phyloP scores from a whole-genome alignment of 2,113 vertebrate species.

The Odobenus rosmarus region DNA sequence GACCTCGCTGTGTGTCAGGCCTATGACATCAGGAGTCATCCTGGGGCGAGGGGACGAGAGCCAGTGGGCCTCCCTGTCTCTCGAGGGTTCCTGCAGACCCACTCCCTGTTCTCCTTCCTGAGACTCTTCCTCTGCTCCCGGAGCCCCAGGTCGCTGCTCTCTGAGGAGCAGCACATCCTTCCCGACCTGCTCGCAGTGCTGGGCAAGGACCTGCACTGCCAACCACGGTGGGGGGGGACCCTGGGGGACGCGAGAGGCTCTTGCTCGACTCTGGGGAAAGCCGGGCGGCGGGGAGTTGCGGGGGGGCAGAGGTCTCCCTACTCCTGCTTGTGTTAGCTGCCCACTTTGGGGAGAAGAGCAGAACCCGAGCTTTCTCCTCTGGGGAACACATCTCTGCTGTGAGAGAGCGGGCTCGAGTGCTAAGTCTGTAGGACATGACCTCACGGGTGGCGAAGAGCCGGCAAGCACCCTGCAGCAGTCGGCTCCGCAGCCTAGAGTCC shows the following conservation, averaged over 20 bases:
- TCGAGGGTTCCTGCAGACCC: neutral
- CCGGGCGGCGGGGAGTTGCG: no score
- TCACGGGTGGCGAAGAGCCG: neutral
- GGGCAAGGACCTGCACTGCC: neutral
- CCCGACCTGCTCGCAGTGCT: neutral
- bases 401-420: neutral
- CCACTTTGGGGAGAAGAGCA: neutral
- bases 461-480: neutral
- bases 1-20: constrained; percentile 65
- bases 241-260: neutral
- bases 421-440: accelerated
- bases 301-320: neutral
- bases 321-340: neutral
- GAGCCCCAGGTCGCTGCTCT: neutral
- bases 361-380: neutral
- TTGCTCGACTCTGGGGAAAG: neutral
- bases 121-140: neutral
- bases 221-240: neutral
- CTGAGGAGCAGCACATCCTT: neutral
- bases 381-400: neutral
- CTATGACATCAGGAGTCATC: neutral
- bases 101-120: neutral
- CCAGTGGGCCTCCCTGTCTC: neutral
- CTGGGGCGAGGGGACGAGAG: neutral
- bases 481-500: neutral